Evolutionary conservation across 2,113 vertebrate genomes (phyloP), one percentile per base, ranked within the genome.

Genomic region (Alces alces): DNA sequence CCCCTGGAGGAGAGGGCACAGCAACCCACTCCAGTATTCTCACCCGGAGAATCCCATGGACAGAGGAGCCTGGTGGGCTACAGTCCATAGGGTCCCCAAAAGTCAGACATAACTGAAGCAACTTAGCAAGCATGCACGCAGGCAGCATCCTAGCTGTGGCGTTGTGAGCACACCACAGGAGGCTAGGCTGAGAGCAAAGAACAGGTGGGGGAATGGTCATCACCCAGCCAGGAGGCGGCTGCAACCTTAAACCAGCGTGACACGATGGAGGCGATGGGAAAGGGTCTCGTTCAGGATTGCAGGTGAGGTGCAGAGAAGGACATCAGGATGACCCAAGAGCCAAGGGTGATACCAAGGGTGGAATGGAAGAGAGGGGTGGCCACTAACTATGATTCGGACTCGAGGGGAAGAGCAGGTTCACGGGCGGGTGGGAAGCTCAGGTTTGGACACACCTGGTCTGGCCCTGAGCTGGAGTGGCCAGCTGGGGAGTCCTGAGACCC

Each of bases 251-350:
- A 47, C 15, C 43, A 33, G 19, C 16, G 3, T 9, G 78, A 50
- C 4, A 3, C 28, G n/a, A 43, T 6, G 19, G 73, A 23, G 50
- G 52, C 19, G 7, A 58, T 5, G 9, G 58, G 52, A 39, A 21
- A 28, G n/a, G 43, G 28, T 16, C 3, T 14, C 2, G 6, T 30
- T 76, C 92, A 50, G n/a, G 54, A 55, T 8, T 13, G 50, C 36
- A 21, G 2, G 8, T 23, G 60, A 28, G 47, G n/a, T 28, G 8
- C 61, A 57, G 76, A 79, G 55, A 83, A 39, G 19, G 23, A 86
- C 45, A 21, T 57, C 9, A 0, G 0, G 57, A 33, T 1, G 47
- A 36, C 43, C 16, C 50, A 25, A 28, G 43, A 91, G 36, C 86
- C 86, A 36, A 55, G 70, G 73, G 78, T 19, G 76, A 47, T 19